Evolutionary conservation across 2,888 invertebrate genomes (phyloP), one percentile per base, ranked within the genome.

Genomic region (Yponomeuta malinellus): DNA sequence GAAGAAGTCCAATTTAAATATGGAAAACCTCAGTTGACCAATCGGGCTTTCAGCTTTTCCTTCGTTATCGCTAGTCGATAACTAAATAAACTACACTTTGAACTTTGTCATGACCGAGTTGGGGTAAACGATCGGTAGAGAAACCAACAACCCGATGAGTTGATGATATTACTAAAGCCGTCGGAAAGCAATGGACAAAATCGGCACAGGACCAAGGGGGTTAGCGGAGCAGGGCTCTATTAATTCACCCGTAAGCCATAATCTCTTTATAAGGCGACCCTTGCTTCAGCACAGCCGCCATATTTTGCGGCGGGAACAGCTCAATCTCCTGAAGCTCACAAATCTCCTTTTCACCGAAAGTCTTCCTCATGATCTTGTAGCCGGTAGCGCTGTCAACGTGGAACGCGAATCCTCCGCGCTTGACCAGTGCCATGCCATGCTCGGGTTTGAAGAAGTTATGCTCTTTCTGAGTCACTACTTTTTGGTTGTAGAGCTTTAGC

Each of bases 381-480:
- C 94, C 95, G 0, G 93, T 93, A 0, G 94, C 93, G 0, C 93
- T 93, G 81, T 96, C 95, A 5, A 95, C 93, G 77, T 95, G 95
- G 81, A 95, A 95, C 0, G 96, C 96, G 78, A 94, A 96, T 2
- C 94, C 95, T 2, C 95, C 96, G 48, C 85, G 82, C 78, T 93
- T 93, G 0, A 96, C 94, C 74, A 92, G 81, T 0, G 83, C 82
- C 79, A 96, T 87, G 12, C 95, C 96, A 68, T 90, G 83, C 8
- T 88, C 89, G 0, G 94, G 88, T 12, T 88, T 78, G 72, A 92
- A 92, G 83, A 93, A 94, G 74, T 94, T 93, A 63, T 84, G 75
- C 0, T 77, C 75, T 0, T 77, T 75, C 0, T 73, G 73, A 1
- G 81, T 80, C 2, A 79, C 81, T 48, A 95, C 93, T 84, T 95